Evolutionary conservation across 2,797 vertebrate species (phyloP).

Genomic region (Lutjanus argentimaculatus): DNA sequence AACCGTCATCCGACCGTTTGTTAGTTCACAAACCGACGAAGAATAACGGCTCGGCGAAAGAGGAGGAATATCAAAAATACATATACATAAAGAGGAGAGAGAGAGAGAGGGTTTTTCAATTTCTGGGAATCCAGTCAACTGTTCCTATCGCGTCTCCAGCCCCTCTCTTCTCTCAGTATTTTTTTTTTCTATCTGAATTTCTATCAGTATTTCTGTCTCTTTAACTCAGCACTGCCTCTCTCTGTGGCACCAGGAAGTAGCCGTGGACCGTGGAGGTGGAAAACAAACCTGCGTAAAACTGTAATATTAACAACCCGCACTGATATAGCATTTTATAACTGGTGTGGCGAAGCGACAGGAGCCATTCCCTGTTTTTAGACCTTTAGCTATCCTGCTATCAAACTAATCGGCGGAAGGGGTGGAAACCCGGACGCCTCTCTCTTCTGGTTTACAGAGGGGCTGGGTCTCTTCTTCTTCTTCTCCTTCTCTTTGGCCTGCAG

Average conservation of each 20-base stretch:
- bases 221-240: conserved; percentile 94
- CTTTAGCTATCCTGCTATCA: conserved; percentile 45
- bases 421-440: conserved; percentile 57
- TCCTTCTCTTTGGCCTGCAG: conserved; percentile 45
- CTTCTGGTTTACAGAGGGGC: conserved; percentile 61
- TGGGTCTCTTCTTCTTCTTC: conserved; percentile 66
- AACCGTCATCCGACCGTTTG: conserved; percentile 79
- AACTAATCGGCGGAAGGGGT: conserved; percentile 44
- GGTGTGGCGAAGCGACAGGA: conserved; percentile 32
- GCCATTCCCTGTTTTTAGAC: conserved; percentile 51
- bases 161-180: conserved; percentile 85
- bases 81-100: conserved; percentile 63
- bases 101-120: conserved; percentile 80
- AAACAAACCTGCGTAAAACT: conserved; percentile 75
- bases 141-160: conserved; percentile 86
- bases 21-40: conserved; percentile 65
- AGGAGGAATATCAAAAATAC: conserved; percentile 58
- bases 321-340: conserved; percentile 62
- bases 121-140: conserved; percentile 88
- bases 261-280: conserved; percentile 78
- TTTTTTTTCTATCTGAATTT: conserved; percentile 89
- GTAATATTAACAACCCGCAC: conserved; percentile 61
- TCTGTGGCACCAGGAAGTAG: conserved; percentile 91
- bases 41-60: conserved; percentile 55
- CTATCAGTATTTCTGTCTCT: conserved; percentile 90